Conservation (phyloP, 2,797 vertebrate genomes). For the Vultur gryphus region DNA sequence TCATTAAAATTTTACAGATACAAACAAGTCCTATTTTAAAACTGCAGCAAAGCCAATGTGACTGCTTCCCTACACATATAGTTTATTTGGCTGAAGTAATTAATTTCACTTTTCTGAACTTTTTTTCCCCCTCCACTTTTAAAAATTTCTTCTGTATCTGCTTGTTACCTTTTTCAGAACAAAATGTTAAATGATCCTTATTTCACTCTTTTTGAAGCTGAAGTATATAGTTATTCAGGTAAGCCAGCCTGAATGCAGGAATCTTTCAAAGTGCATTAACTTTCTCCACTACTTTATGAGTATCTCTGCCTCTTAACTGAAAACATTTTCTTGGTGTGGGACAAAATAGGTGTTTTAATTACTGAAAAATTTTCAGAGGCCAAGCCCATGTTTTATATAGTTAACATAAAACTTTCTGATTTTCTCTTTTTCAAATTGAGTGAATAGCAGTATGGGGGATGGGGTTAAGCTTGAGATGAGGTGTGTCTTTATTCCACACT, state of each 20-base stretch:
- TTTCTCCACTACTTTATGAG: background rate
- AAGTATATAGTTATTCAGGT: background rate
- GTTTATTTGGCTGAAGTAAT: background rate
- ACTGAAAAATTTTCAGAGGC: background rate
- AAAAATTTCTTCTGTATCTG: background rate
- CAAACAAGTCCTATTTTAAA: background rate
- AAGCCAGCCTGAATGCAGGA: background rate
- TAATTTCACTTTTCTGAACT: background rate
- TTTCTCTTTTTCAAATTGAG: background rate
- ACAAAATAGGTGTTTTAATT: background rate
- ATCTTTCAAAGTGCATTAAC: constrained; percentile 16
- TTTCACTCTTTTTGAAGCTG: background rate
- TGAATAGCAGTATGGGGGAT: background rate
- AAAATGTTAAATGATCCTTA: background rate
- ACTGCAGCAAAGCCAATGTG: background rate
- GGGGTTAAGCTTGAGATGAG: background rate
- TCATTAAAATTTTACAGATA: background rate
- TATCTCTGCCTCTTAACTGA: constrained; percentile 7
- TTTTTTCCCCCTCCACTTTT: background rate
- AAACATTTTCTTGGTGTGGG: background rate
- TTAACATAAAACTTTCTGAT: background rate
- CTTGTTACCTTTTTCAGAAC: background rate
- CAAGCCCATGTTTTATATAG: background rate
- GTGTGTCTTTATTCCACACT: background rate
- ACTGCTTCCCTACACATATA: background rate